Evolutionary conservation across 2,113 vertebrate genomes (phyloP).

Genomic region (Dicentrarchus labrax): DNA sequence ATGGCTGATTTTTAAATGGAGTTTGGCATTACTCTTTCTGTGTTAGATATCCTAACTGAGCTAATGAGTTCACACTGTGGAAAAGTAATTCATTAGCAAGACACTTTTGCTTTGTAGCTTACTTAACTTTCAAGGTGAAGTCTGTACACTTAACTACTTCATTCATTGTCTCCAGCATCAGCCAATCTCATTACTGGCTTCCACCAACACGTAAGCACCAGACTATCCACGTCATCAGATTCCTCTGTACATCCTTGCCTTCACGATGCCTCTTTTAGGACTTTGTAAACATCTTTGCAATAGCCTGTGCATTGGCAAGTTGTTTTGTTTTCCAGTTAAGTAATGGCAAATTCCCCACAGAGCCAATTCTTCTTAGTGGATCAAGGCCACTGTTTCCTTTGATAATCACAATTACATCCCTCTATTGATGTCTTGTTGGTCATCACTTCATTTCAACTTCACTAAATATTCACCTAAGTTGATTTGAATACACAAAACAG

Average conservation of each 20-base stretch:
- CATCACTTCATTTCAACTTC: background rate
- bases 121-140: background rate
- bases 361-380: background rate
- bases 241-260: background rate
- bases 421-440: too few species aligned
- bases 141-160: background rate
- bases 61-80: background rate
- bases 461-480: background rate
- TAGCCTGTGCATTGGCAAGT: background rate
- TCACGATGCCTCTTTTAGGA: background rate
- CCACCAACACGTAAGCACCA: background rate
- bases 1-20: background rate
- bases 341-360: background rate
- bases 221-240: background rate
- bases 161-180: background rate
- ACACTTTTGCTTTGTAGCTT: background rate
- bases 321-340: background rate
- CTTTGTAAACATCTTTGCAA: background rate
- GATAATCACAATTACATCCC: background rate
- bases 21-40: background rate
- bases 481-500: background rate
- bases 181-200: constrained; percentile 14
- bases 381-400: background rate
- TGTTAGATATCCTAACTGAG: background rate
- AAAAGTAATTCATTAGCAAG: background rate